Conservation (phyloP, 1,140 invertebrate species). For the Paracyclopina nana region DNA sequence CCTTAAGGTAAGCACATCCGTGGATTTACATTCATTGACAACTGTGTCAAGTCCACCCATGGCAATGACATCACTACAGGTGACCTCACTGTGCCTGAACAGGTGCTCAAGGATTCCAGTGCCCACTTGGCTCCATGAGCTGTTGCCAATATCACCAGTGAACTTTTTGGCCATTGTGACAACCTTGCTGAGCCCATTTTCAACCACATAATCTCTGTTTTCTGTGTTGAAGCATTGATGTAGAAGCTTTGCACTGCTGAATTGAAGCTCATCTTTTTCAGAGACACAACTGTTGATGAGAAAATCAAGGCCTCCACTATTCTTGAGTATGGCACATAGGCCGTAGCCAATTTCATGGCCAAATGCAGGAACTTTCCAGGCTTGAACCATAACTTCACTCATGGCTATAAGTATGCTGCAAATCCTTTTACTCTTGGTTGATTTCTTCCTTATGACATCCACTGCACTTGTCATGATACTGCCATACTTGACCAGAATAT, state of each 20-base stretch:
- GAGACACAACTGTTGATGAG: constrained; percentile 57
- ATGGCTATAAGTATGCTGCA: constrained; percentile 24
- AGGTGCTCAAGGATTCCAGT: constrained; percentile 89
- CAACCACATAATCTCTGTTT: constrained; percentile 80
- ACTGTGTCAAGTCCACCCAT: constrained; percentile 71
- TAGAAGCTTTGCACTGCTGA: constrained; percentile 61
- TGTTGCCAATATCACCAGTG: constrained; percentile 42
- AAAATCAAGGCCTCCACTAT: constrained; percentile 66
- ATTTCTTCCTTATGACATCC: constrained; percentile 22
- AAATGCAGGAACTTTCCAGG: constrained; percentile 81
- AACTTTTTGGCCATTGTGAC: constrained; percentile 59
- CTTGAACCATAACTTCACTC: constrained; percentile 32
- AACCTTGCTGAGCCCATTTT: constrained; percentile 70
- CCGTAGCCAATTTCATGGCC: constrained; percentile 45
- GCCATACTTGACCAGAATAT: constrained; percentile 57
- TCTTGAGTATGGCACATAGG: constrained; percentile 68
- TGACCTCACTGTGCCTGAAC: constrained; percentile 91
- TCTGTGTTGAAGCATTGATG: constrained; percentile 88
- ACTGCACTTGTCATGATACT: constrained; percentile 38
- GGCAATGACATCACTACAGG: constrained; percentile 68
- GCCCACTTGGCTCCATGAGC: constrained; percentile 69
- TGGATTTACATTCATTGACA: constrained; percentile 79
- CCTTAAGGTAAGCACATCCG: constrained; percentile 69
- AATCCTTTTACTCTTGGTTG: no score
- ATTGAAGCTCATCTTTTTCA: constrained; percentile 49